phyloP scores from a whole-genome alignment of 2,113 vertebrate species.

The Gymnogyps californianus region DNA sequence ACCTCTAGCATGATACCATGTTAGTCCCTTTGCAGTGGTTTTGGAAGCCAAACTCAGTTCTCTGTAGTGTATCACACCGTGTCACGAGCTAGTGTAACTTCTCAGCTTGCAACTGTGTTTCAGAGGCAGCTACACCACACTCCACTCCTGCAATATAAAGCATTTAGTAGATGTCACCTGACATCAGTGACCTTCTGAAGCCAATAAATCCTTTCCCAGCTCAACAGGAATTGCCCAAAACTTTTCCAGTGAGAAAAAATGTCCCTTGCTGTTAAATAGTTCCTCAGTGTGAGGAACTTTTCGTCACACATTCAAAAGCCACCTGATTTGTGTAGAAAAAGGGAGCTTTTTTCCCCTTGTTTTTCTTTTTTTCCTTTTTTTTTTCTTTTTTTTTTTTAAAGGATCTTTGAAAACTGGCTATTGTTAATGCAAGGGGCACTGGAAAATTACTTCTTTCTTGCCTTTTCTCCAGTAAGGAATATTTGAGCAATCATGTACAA shows the following conservation, averaged over 20 bases:
- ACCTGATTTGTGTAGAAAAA: not conserved
- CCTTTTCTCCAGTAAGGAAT: not conserved
- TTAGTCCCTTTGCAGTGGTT: not conserved
- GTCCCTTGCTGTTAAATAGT: not conserved
- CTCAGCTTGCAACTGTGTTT: not conserved
- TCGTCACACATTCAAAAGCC: not conserved
- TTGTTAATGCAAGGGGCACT: not conserved
- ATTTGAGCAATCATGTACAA: not conserved
- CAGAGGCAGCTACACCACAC: not conserved
- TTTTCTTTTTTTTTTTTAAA: not conserved
- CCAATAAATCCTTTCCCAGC: not conserved
- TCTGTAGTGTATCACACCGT: not conserved
- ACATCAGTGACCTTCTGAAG: not conserved
- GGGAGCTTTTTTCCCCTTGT: rapidly evolving
- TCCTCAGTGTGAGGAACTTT: not conserved
- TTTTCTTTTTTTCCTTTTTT: no score
- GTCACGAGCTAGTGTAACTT: not conserved
- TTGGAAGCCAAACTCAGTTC: not conserved
- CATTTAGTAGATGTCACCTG: not conserved
- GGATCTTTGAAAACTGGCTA: not conserved
- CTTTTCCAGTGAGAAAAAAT: not conserved
- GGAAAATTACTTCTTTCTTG: not conserved
- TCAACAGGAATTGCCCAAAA: not conserved
- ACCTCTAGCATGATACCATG: not conserved
- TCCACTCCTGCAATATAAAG: not conserved